Percentiles rank a stretch among this genome's conserved stretches.
These are phyloP conservation scores for Delphinapterus leucas DNA, from an alignment of 2,113 vertebrate species.

Conservation along the genomic window DNA sequence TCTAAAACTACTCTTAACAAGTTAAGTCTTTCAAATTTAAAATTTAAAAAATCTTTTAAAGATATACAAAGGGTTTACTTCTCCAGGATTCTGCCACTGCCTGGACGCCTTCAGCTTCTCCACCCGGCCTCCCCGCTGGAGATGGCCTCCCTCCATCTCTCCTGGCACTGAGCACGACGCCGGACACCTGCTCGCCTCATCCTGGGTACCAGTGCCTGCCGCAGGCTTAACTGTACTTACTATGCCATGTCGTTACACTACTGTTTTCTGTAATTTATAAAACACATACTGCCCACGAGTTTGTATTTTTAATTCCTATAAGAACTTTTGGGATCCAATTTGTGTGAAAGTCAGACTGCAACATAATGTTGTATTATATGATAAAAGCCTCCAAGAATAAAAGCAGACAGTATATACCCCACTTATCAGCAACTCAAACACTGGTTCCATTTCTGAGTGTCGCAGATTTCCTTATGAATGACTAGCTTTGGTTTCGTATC, in stretches of 20 bases:
- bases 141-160: neutral
- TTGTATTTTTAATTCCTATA: conserved; percentile 78
- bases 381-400: conserved; percentile 71
- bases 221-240: neutral
- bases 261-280: conserved; percentile 79
- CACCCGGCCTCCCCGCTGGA: neutral
- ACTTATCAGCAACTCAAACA: conserved; percentile 50
- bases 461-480: conserved; percentile 41
- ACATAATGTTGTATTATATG: conserved; percentile 76
- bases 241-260: conserved; percentile 66
- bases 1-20: neutral
- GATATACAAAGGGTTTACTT: neutral
- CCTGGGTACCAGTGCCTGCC: neutral
- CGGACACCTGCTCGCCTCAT: neutral
- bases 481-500: neutral
- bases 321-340: conserved; percentile 74
- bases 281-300: conserved; percentile 79
- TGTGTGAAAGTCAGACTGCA: conserved; percentile 70
- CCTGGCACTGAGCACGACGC: neutral
- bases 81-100: neutral
- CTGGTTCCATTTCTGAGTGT: neutral
- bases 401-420: conserved; percentile 47
- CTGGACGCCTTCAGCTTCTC: neutral
- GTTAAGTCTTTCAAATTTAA: neutral
- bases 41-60: neutral